These are phyloP conservation scores for Coptodon bakossiorum DNA, from an alignment of 2,113 vertebrate genomes.

Conservation along the genomic window DNA sequence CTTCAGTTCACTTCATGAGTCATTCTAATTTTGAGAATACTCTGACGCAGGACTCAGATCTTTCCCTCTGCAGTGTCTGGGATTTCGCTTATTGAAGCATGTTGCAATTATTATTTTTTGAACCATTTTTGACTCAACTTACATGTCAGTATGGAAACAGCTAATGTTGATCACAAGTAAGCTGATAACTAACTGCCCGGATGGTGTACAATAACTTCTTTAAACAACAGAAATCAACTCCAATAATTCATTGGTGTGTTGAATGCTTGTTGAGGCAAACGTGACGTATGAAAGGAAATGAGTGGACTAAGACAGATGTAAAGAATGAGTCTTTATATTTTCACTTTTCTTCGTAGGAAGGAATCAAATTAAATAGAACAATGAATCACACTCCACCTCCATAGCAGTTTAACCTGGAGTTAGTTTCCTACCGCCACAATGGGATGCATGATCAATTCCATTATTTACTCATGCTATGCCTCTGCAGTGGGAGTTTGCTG, in stretches of 20 bases:
- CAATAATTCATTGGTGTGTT: neutral
- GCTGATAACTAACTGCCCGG: neutral
- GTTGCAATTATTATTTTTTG: neutral
- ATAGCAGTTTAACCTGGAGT: slow-evolving; percentile 48
- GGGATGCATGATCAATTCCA: slow-evolving; percentile 37
- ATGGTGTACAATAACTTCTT: neutral
- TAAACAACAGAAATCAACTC: neutral
- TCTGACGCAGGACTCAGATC: neutral
- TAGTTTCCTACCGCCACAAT: slow-evolving; percentile 57
- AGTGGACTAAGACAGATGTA: neutral
- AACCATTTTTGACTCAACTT: neutral
- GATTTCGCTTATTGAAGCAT: neutral
- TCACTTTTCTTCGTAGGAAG: slow-evolving; percentile 18
- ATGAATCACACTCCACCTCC: slow-evolving; percentile 71
- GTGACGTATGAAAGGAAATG: neutral
- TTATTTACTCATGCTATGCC: slow-evolving; percentile 35
- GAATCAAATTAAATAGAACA: slow-evolving; percentile 47
- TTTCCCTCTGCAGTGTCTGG: neutral
- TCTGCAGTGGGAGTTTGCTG: slow-evolving; percentile 32
- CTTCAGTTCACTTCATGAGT: slow-evolving; percentile 46
- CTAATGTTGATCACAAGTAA: neutral
- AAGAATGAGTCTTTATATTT: slow-evolving; percentile 17
- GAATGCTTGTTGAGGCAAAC: neutral
- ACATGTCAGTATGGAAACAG: neutral
- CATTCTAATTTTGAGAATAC: slow-evolving; percentile 35